phyloP scores from a whole-genome alignment of 2,797 vertebrate species.

The Alfaro cultratus region DNA sequence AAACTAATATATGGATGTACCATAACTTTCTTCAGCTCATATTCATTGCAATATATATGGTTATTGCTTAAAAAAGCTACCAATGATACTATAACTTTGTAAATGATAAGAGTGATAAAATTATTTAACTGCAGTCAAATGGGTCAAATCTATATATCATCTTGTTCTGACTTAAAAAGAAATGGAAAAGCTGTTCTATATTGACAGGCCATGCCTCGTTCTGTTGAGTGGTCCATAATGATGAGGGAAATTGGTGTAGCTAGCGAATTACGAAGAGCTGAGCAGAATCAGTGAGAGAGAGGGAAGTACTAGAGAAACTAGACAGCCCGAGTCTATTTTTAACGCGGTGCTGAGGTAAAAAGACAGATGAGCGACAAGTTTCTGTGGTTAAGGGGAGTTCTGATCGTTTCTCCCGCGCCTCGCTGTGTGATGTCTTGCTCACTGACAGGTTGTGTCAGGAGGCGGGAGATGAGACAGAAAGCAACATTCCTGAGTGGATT shows the following conservation, averaged over 20 bases:
- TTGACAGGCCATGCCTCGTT: slow-evolving; percentile 3
- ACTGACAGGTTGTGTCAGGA: slow-evolving; percentile 64
- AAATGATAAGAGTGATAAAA: neutral
- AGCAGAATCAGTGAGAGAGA: slow-evolving; percentile 27
- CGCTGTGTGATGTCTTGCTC: slow-evolving; percentile 51
- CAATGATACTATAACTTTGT: neutral
- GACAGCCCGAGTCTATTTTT: slow-evolving; percentile 79
- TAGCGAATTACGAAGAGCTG: slow-evolving; percentile 52
- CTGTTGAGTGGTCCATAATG: slow-evolving; percentile 48
- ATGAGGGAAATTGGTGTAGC: slow-evolving; percentile 37
- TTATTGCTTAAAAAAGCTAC: too few relatives aligned
- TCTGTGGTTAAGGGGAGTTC: slow-evolving; percentile 50
- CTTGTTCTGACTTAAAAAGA: neutral
- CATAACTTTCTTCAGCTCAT: neutral
- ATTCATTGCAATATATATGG: too few relatives aligned
- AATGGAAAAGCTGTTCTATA: neutral
- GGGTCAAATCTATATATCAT: neutral
- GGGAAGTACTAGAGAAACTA: slow-evolving; percentile 24
- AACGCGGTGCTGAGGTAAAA: slow-evolving; percentile 52
- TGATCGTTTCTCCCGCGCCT: slow-evolving; percentile 55
- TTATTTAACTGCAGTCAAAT: neutral
- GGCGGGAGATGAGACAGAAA: slow-evolving; percentile 43
- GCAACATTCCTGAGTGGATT: slow-evolving; percentile 44
- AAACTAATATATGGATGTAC: neutral
- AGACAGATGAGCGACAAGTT: slow-evolving; percentile 68